Percentiles rank a stretch among this genome's conserved stretches.
These are phyloP conservation scores for Tonatia bakeri DNA, from an alignment of 2,113 vertebrate species.

Conservation along the genomic window DNA sequence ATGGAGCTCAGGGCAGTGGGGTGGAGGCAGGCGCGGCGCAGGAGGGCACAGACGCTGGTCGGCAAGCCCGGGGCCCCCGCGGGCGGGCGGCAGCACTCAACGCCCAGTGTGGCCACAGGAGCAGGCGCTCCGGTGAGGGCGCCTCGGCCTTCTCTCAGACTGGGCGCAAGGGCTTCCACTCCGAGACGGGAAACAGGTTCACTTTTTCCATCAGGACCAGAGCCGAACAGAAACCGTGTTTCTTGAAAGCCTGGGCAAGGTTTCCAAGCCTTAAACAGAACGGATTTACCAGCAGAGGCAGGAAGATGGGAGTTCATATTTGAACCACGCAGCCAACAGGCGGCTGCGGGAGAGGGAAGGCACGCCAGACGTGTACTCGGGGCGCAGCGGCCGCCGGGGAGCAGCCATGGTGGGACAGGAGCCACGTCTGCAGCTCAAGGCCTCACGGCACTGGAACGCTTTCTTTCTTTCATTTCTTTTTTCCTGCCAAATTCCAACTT, in stretches of 20 bases:
- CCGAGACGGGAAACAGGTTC: slow-evolving; percentile 37
- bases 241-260: slow-evolving; percentile 56
- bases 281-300: slow-evolving; percentile 60
- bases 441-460: not conserved
- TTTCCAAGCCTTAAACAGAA: slow-evolving; percentile 68
- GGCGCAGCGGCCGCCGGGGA: not conserved
- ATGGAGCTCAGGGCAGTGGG: not conserved
- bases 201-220: slow-evolving; percentile 64
- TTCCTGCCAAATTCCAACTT: not conserved
- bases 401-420: slow-evolving; percentile 11
- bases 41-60: not conserved
- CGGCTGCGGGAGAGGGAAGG: no score
- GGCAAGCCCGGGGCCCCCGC: not conserved
- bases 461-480: not conserved
- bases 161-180: not conserved
- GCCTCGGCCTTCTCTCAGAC: not conserved
- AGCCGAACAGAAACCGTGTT: slow-evolving; percentile 60
- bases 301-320: slow-evolving; percentile 55
- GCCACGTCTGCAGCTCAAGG: slow-evolving; percentile 43
- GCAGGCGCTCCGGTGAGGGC: not conserved
- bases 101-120: not conserved
- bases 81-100: not conserved
- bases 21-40: not conserved
- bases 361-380: slow-evolving; percentile 5
- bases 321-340: slow-evolving; percentile 1